Percentiles rank a stretch among this genome's conserved stretches.
phyloP scores from a whole-genome alignment of 2,113 vertebrate genomes.

The Gnathonemus longibarbis region DNA sequence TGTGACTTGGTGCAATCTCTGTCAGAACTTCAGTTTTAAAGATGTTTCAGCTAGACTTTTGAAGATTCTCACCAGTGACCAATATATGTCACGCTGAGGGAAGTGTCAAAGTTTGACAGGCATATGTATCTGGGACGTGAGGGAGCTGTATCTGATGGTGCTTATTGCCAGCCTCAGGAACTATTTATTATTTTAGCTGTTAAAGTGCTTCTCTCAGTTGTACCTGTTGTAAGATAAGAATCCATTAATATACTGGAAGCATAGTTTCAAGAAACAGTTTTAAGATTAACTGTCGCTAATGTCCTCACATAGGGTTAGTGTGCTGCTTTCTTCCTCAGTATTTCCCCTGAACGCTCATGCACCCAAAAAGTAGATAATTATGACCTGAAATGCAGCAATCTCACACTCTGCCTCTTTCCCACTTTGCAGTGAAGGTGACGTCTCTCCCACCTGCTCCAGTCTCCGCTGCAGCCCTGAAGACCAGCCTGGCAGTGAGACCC shows the following conservation, averaged over 20 bases:
- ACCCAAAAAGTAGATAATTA: neutral
- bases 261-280: neutral
- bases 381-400: neutral
- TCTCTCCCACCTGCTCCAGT: constrained; percentile 86
- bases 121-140: neutral
- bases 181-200: neutral
- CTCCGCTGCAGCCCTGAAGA: constrained; percentile 87
- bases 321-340: neutral
- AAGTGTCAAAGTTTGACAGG: neutral
- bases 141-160: neutral
- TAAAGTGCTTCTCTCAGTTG: neutral
- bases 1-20: neutral
- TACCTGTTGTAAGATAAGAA: neutral
- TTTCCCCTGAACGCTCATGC: neutral
- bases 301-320: neutral
- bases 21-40: neutral
- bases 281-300: neutral
- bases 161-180: neutral
- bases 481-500: constrained; percentile 77
- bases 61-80: neutral
- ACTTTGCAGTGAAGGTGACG: constrained; percentile 80
- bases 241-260: neutral
- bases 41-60: neutral
- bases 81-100: neutral
- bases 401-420: neutral